A percentile compares a stretch with the other conserved stretches of the same genome.
These are phyloP conservation scores for Tetranychus cinnabarinus DNA, from an alignment of 1,140 invertebrate genomes.

Conservation along the genomic window DNA sequence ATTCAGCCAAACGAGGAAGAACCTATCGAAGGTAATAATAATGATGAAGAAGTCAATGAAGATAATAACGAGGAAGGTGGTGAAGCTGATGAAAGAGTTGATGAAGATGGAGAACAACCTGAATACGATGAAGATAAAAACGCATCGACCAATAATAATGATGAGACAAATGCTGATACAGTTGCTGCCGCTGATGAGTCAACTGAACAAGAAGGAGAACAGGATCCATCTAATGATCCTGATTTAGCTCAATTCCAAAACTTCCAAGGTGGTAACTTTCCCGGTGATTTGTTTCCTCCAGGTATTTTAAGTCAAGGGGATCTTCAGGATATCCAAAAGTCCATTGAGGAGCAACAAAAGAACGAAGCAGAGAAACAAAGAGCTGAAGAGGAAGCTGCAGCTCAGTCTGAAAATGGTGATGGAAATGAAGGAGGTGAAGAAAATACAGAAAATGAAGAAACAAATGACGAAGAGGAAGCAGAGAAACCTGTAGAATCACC, in stretches of 20 bases:
- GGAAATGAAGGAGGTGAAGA: background rate
- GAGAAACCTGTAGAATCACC: background rate
- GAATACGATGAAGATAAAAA: too few species aligned
- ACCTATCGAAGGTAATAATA: too few species aligned
- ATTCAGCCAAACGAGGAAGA: too few species aligned
- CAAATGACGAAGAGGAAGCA: background rate
- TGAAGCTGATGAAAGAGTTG: too few species aligned
- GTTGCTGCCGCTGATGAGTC: background rate
- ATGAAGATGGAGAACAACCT: too few species aligned
- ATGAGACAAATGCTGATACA: background rate
- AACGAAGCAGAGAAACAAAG: slow-evolving; percentile 1
- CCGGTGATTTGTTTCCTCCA: slow-evolving; percentile 4
- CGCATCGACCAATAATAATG: too few species aligned
- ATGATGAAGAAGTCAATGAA: too few species aligned
- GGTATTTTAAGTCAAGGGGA: slow-evolving; percentile 2
- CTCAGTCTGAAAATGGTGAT: background rate
- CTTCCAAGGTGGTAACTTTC: background rate
- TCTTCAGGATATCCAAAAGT: slow-evolving; percentile 3
- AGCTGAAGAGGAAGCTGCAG: background rate
- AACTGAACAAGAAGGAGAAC: background rate
- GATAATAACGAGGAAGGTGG: too few species aligned
- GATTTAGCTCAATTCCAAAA: slow-evolving; percentile 2
- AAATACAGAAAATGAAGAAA: background rate
- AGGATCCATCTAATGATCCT: slow-evolving; percentile 1
- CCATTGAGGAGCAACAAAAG: slow-evolving; percentile 1